Base-by-base conservation (phyloP, 2,888 invertebrate species). In the Ochropleura plecta region DNA sequence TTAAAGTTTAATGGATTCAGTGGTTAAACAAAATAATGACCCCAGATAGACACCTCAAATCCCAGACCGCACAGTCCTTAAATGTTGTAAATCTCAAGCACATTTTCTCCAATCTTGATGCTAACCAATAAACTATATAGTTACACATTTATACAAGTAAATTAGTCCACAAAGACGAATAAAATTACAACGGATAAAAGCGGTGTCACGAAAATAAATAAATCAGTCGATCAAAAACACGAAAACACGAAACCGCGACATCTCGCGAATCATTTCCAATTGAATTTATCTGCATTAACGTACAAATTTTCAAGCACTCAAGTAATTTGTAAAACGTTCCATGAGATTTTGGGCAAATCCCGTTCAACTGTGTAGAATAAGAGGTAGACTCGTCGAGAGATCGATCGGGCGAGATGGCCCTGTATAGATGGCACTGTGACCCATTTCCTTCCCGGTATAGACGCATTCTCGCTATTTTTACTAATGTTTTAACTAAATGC, bases 351-450 rank as follows among this genome's bases (percentile, higher is more conserved):
- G 76, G 71, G 72, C 75, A 82, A 84, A 84, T 84, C 80, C 64
- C 80, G 57, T 82, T 76, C 80, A 86, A 86, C 83, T 63, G 78
- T 70, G 72, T 80, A 64, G 62, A 70, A 67, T 73, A 70, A 73
- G 70, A 73, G 73, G 76, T 59, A 85, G 87, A 93, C 90, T 69
- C 63, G 89, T 93, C 89, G 88, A 51, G 80, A 79, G 89, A 93
- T 92, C 86, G 88, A 91, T 87, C 78, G 77, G 92, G 84, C 82
- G 84, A 86, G 84, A 86, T 88, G 81, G 88, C 90, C 89, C 88
- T 87, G 90, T 88, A 89, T 88, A 85, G 89, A 89, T 84, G 91
- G 90, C 93, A 92, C 91, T 91, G 92, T 95, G 95, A 95, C 96
- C 95, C 88, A 94, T 91, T 93, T 94, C 89, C 86, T 75, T 89